phyloP scores from a whole-genome alignment of 2,797 vertebrate genomes.

The Pagetopsis macropterus region DNA sequence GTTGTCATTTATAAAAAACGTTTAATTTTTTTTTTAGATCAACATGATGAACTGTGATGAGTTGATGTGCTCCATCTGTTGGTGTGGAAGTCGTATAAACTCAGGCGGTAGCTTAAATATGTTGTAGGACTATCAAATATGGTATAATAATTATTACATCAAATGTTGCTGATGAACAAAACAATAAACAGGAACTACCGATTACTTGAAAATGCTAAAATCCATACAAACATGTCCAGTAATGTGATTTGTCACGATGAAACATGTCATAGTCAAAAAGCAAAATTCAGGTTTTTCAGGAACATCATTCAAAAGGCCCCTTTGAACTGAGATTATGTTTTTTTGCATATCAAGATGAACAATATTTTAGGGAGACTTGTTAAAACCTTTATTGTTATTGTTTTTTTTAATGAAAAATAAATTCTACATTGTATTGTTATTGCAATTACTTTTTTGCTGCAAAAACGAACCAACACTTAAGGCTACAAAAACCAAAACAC shows the following conservation, averaged over 20 bases:
- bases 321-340: not conserved
- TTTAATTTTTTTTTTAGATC: not conserved
- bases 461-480: not conserved
- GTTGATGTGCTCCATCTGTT: slow-evolving; percentile 3
- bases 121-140: slow-evolving; percentile 23
- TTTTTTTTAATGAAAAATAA: slow-evolving; percentile 21
- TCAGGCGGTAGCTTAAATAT: slow-evolving; percentile 37
- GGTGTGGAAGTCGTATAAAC: not conserved
- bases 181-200: slow-evolving; percentile 58
- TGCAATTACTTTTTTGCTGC: slow-evolving; percentile 11
- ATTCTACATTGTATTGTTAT: slow-evolving; percentile 4
- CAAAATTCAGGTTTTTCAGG: not conserved
- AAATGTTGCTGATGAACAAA: slow-evolving; percentile 23
- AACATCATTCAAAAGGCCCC: not conserved
- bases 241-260: slow-evolving; percentile 38
- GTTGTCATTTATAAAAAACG: not conserved
- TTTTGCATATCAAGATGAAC: slow-evolving; percentile 9
- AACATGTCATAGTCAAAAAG: slow-evolving; percentile 3
- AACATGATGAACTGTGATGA: not conserved
- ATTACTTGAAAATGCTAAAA: slow-evolving; percentile 51
- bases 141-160: slow-evolving; percentile 31
- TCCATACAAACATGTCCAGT: slow-evolving; percentile 31
- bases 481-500: not conserved
- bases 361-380: not conserved
- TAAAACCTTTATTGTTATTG: slow-evolving; percentile 5